Evolutionary conservation across 2,113 vertebrate genomes (phyloP).

Genomic region (Ammodytes marinus): DNA sequence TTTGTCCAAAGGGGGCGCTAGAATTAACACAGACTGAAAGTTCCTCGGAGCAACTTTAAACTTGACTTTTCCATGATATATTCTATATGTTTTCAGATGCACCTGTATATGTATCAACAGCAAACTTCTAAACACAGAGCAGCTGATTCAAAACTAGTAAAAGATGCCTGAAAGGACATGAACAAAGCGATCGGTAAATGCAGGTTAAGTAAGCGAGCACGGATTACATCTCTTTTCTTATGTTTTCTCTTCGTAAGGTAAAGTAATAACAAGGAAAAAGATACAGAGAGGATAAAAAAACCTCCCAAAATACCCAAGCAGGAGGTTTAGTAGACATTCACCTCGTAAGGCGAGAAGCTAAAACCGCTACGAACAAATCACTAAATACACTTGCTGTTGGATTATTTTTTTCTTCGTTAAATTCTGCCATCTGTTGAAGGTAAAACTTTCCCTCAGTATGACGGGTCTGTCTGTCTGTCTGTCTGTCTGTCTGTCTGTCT

Average conservation of each 20-base stretch:
- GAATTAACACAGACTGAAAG: no score
- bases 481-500: no score
- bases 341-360: conserved; percentile 76
- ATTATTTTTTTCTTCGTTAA: conserved; percentile 51
- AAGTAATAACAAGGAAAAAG: conserved; percentile 68
- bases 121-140: no score
- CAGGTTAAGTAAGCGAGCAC: conserved; percentile 85
- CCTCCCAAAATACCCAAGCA: conserved; percentile 83
- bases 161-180: conserved; percentile 75
- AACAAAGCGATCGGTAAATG: conserved; percentile 69
- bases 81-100: no score
- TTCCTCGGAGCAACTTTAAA: no score
- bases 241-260: conserved; percentile 56
- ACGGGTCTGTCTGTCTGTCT: no score
- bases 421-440: conserved; percentile 80
- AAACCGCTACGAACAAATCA: conserved; percentile 87
- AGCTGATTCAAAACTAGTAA: conserved; percentile 84
- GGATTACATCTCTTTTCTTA: conserved; percentile 65
- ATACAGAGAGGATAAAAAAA: conserved; percentile 46
- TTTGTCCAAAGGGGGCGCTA: no score
- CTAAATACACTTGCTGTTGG: conserved; percentile 80
- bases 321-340: conserved; percentile 76
- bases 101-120: no score
- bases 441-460: conserved; percentile 72
- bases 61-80: no score